Conservation (phyloP, 2,113 vertebrate species). For the Leucopternis melanops region DNA sequence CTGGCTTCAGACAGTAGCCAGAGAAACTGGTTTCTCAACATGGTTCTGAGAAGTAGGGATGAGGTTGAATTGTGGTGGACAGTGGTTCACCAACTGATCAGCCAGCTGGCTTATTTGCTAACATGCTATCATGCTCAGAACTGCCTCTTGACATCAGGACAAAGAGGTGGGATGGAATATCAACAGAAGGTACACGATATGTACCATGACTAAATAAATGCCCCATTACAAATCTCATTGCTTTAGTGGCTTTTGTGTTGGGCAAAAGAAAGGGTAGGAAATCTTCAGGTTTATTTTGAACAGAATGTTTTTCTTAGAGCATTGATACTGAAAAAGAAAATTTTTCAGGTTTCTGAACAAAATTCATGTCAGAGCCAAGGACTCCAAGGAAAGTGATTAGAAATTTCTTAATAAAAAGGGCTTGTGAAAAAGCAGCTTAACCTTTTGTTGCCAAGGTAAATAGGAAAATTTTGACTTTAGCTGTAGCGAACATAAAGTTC, state of each 20-base stretch:
- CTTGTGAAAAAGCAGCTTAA: background rate
- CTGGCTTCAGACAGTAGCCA: constrained; percentile 53
- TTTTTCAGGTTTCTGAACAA: background rate
- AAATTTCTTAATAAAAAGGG: constrained; percentile 66
- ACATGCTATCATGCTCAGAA: constrained; percentile 65
- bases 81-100: constrained; percentile 64
- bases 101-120: constrained; percentile 55
- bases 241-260: constrained; percentile 43
- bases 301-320: background rate
- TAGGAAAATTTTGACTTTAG: background rate
- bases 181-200: constrained; percentile 68
- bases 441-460: background rate
- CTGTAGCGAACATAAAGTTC: background rate
- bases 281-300: constrained; percentile 61
- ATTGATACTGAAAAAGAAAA: background rate
- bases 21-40: constrained; percentile 69
- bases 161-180: constrained; percentile 37
- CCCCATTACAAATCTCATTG: constrained; percentile 66
- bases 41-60: constrained; percentile 67
- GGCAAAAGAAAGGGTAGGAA: constrained; percentile 55
- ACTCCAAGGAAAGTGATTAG: constrained; percentile 73
- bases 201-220: constrained; percentile 68
- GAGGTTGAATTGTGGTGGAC: constrained; percentile 67
- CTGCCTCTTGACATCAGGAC: constrained; percentile 66
- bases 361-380: constrained; percentile 51